phyloP scores from a whole-genome alignment of 2,113 vertebrate genomes.

The Tragelaphus buxtoni region DNA sequence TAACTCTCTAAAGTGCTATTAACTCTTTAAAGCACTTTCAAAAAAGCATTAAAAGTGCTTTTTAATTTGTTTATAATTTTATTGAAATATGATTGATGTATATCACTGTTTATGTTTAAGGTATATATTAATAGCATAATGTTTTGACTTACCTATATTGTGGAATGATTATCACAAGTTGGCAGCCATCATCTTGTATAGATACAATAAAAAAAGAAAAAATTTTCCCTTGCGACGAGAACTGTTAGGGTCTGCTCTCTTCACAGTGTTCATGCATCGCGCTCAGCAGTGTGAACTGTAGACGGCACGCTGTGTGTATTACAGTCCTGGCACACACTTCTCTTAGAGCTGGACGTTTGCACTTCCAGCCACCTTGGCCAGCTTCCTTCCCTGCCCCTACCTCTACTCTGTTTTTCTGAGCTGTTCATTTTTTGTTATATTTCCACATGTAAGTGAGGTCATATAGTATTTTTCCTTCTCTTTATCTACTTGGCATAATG shows the following conservation, averaged over 20 bases:
- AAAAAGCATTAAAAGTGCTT: too few species aligned
- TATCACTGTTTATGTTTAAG: not conserved
- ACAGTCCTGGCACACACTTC: not conserved
- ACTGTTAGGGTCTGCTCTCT: not conserved
- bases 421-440: not conserved
- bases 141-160: not conserved
- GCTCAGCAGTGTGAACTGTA: too few species aligned
- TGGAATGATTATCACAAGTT: not conserved
- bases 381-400: not conserved
- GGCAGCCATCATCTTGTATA: not conserved
- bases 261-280: accelerated
- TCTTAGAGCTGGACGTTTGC: too few species aligned
- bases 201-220: not conserved
- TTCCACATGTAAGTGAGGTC: not conserved
- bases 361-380: not conserved
- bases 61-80: not conserved
- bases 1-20: not conserved
- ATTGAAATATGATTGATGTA: not conserved
- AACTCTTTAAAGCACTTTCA: too few species aligned
- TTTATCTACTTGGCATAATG: not conserved
- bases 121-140: not conserved
- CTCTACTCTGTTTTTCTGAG: not conserved
- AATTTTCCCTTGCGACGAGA: not conserved
- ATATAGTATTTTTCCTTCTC: not conserved
- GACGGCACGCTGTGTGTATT: accelerated